These are phyloP conservation scores for Schizotus pectinicornis DNA, from an alignment of 2,888 invertebrate species.

Conservation along the genomic window DNA sequence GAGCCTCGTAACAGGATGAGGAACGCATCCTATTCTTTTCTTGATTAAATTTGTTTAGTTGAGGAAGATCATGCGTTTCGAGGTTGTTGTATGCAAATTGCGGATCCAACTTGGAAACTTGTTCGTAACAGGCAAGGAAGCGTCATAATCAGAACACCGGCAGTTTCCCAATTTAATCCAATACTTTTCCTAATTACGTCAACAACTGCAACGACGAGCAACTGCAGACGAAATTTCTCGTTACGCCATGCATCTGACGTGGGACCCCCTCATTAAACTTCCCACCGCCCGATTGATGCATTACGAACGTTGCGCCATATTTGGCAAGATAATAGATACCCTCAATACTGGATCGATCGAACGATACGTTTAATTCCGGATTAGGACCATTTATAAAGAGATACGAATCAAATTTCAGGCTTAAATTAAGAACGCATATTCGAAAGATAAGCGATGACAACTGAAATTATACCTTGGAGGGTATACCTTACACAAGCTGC, in stretches of 20 bases:
- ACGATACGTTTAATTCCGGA: constrained; percentile 4
- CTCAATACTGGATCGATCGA: constrained; percentile 5
- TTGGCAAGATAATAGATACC: constrained; percentile 21
- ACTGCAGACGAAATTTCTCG: too few relatives aligned
- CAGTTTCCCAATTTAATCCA: not conserved
- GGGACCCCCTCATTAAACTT: not conserved
- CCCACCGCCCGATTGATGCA: not conserved
- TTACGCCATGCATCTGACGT: too few relatives aligned
- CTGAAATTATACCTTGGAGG: constrained; percentile 9
- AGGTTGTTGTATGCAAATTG: constrained; percentile 14
- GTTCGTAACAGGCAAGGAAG: not conserved
- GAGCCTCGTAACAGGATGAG: constrained; percentile 11
- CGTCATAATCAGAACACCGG: not conserved
- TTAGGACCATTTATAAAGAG: constrained; percentile 14
- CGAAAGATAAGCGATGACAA: constrained; percentile 12
- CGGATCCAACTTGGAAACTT: constrained; percentile 7
- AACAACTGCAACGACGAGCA: too few relatives aligned
- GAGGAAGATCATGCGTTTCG: constrained; percentile 10
- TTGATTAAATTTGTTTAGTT: constrained; percentile 23
- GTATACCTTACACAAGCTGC: not conserved
- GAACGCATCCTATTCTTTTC: constrained; percentile 20
- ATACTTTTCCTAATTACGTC: too few relatives aligned
- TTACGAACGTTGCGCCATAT: constrained; percentile 5
- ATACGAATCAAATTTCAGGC: constrained; percentile 6
- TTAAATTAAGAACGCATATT: constrained; percentile 12